Base-by-base conservation (phyloP, 2,797 vertebrate species). In the Hoplostethus atlanticus region DNA sequence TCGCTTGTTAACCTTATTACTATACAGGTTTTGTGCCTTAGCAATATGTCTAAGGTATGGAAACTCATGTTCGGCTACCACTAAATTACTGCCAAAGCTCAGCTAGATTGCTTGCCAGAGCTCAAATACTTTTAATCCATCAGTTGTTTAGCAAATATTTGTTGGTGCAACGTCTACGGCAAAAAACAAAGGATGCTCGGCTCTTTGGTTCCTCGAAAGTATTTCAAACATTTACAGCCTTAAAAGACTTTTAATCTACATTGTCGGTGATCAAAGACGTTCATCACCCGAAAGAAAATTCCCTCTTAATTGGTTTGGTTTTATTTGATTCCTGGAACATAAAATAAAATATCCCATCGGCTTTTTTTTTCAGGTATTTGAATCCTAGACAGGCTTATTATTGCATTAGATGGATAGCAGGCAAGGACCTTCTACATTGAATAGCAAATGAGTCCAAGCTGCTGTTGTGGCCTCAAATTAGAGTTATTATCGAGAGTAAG, bases 401-500 rank as follows among this genome's bases (percentile, higher is more conserved):
- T 54, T 79, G 73, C 78, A 42, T 38, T 77, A 88, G 78, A 84
- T 77, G 59, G 66, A 91, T 87, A 62, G 40, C 31, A 55, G 66
- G 25, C 34, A 73, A 69, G 69, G 53, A 52, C 59, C 64, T 81
- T 65, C 70, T 81, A 71, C 81, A 87, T 69, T 71, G 73, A 77
- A 72, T 54, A 67, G 58, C 55, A 89, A 85, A 91, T 86, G 76
- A 86, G 76, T 78, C 50, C 64, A 77, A 80, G 79, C 31, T 74
- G 53, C 78, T 84, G 82, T 84, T 80, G 68, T 85, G 72, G 61
- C 80, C 74, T 46, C 68, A 84, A 85, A 89, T 91, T 77, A 91
- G 53, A 71, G 80, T 84, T 85, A 80, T 90, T 89, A 89, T 89
- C 80, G 82, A 87, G 80, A 73, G 57, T 78, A 64, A 85, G 76